phyloP scores from a whole-genome alignment of 2,113 vertebrate species.

The Nycticebus coucang region DNA sequence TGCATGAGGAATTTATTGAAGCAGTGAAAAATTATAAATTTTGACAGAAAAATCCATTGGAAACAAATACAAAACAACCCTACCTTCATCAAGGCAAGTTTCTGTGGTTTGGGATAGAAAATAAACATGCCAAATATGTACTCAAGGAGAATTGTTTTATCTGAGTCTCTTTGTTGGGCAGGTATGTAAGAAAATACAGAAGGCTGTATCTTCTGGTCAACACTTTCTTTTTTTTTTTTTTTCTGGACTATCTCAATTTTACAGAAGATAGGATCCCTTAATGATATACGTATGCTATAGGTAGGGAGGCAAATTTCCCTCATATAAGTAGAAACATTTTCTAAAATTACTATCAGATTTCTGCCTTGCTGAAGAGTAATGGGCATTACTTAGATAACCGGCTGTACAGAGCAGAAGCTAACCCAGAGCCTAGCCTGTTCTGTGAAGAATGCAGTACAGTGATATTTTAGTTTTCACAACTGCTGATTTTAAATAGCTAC shows the following conservation, averaged over 20 bases:
- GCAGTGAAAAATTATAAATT: constrained; percentile 18
- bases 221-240: not conserved
- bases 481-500: not conserved
- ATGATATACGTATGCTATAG: constrained; percentile 37
- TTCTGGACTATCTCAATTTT: constrained; percentile 57
- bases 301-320: constrained; percentile 27
- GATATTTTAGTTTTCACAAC: not conserved
- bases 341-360: constrained; percentile 35
- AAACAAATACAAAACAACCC: not conserved
- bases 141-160: not conserved
- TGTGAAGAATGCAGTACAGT: not conserved
- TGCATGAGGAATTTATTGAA: not conserved
- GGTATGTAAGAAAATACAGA: not conserved
- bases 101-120: constrained; percentile 16
- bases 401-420: not conserved
- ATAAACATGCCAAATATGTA: not conserved
- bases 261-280: constrained; percentile 46
- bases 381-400: not conserved
- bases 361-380: not conserved
- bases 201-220: not conserved
- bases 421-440: not conserved
- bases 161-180: not conserved
- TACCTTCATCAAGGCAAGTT: constrained; percentile 11
- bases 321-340: not conserved
- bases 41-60: constrained; percentile 27